These are phyloP conservation scores for Onthophagus taurus DNA, from an alignment of 1,140 invertebrate species.

Conservation along the genomic window DNA sequence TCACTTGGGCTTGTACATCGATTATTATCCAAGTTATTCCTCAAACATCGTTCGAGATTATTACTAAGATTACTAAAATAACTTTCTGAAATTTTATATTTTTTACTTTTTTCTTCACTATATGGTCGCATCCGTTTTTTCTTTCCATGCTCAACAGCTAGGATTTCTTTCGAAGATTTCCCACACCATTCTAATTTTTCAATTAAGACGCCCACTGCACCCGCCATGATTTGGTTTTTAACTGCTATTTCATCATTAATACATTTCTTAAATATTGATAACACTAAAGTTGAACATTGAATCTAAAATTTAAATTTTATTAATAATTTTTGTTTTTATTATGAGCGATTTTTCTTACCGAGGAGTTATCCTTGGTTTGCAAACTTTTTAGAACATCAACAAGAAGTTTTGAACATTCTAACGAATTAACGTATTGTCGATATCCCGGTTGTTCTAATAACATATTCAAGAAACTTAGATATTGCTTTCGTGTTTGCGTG, in stretches of 20 bases:
- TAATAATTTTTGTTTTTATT: too few relatives aligned
- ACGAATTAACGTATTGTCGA: constrained; percentile 20
- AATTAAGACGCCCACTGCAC: constrained; percentile 24
- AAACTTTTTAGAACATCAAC: too few relatives aligned
- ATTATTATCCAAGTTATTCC: constrained; percentile 7
- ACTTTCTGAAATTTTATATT: constrained; percentile 5
- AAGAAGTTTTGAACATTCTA: too few relatives aligned
- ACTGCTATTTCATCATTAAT: constrained; percentile 27
- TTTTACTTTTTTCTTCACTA: neutral
- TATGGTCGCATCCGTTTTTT: constrained; percentile 1
- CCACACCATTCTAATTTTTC: constrained; percentile 26
- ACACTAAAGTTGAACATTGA: constrained; percentile 25
- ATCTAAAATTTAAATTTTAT: too few relatives aligned
- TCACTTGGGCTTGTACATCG: constrained; percentile 20
- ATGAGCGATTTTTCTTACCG: too few relatives aligned
- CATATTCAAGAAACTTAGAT: constrained; percentile 26
- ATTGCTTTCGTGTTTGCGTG: constrained; percentile 13
- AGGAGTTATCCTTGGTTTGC: too few relatives aligned
- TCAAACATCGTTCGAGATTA: neutral
- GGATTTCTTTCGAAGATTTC: neutral
- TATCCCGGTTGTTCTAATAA: constrained; percentile 25
- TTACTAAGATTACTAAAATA: neutral
- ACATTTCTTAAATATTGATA: constrained; percentile 28
- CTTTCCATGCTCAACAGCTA: neutral
- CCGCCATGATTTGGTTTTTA: constrained; percentile 21